A percentile compares a stretch with the other conserved stretches of the same genome.
Evolutionary conservation across 2,888 invertebrate species (phyloP).

Genomic region (Artemia sinica): DNA sequence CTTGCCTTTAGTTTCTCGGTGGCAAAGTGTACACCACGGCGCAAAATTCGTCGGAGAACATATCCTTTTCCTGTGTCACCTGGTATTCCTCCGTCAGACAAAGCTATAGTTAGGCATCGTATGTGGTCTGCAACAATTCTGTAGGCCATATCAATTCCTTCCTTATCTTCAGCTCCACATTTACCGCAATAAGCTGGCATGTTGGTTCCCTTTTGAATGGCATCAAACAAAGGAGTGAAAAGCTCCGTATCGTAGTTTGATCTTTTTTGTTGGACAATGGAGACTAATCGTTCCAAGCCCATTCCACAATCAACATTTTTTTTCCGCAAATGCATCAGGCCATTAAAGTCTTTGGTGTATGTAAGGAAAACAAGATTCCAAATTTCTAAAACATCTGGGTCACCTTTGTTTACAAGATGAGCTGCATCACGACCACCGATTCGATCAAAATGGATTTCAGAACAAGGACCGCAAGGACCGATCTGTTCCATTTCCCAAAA

Average conservation of each 20-base stretch:
- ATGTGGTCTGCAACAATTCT: slow-evolving; percentile 32
- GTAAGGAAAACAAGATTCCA: slow-evolving; percentile 97
- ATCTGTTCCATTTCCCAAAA: slow-evolving; percentile 93
- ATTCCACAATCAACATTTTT: no score
- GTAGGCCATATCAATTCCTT: slow-evolving; percentile 26
- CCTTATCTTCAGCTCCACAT: no score
- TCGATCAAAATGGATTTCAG: slow-evolving; percentile 80
- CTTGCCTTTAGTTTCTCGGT: no score
- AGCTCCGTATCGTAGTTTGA: no score
- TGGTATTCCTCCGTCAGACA: slow-evolving; percentile 32
- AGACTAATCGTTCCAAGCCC: no score
- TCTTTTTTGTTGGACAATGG: no score
- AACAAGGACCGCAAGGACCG: slow-evolving; percentile 89
- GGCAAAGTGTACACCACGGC: neutral
- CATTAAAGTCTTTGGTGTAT: slow-evolving; percentile 49
- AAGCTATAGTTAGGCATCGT: slow-evolving; percentile 31
- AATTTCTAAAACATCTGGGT: slow-evolving; percentile 60
- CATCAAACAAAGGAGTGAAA: no score
- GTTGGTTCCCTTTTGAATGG: neutral
- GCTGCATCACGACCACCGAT: slow-evolving; percentile 38
- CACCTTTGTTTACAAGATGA: slow-evolving; percentile 42
- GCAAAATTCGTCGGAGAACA: slow-evolving; percentile 16
- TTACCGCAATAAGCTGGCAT: neutral
- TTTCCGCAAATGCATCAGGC: slow-evolving; percentile 23
- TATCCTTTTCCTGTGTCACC: no score